These are phyloP conservation scores for Theristicus caerulescens DNA, from an alignment of 2,113 vertebrate genomes.

Conservation along the genomic window DNA sequence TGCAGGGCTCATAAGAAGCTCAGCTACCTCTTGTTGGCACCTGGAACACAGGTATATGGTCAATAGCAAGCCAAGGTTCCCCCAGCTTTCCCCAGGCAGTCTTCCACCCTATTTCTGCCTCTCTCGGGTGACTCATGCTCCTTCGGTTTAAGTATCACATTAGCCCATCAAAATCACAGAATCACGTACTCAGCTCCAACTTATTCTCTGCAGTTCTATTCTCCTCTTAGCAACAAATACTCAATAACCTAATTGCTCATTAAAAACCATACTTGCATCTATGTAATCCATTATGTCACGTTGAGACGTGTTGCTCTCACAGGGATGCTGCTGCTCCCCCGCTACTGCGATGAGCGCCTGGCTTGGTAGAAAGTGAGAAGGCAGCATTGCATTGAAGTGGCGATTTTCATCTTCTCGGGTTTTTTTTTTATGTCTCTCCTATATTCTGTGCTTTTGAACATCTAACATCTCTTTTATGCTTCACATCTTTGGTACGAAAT, in stretches of 20 bases:
- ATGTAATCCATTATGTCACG: constrained; percentile 37
- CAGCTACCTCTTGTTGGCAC: fast-evolving
- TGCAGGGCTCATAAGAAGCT: neutral
- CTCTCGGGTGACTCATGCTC: neutral
- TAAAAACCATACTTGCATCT: neutral
- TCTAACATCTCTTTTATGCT: constrained; percentile 71
- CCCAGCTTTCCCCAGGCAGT: neutral
- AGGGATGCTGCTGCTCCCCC: neutral
- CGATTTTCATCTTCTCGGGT: constrained; percentile 66
- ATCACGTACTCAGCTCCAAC: neutral
- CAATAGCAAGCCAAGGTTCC: neutral
- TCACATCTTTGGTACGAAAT: constrained; percentile 67
- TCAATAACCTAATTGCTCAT: constrained; percentile 66
- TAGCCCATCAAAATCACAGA: neutral
- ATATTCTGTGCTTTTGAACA: constrained; percentile 74
- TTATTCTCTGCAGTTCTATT: neutral
- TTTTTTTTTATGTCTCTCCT: constrained; percentile 50
- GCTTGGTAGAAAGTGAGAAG: constrained; percentile 40
- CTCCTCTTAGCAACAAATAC: constrained; percentile 36
- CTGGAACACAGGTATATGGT: fast-evolving
- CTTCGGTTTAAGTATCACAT: neutral
- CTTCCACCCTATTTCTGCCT: neutral
- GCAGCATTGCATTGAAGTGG: constrained; percentile 66
- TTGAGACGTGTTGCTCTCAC: neutral
- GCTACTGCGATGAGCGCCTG: neutral